phyloP scores from a whole-genome alignment of 2,797 vertebrate species.

The Cyclura pinguis region DNA sequence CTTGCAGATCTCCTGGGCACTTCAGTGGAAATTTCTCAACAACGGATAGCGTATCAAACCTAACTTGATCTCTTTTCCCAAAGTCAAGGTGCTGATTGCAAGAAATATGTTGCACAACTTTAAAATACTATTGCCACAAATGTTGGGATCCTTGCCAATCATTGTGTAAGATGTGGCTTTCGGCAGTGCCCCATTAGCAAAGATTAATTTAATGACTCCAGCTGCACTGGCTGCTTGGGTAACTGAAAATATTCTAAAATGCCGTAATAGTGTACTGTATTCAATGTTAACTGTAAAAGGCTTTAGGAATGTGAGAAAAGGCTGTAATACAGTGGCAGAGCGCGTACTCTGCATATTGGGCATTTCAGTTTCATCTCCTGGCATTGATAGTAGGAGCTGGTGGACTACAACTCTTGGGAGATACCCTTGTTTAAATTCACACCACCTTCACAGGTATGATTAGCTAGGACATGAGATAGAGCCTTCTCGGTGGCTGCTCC shows the following conservation, averaged over 20 bases:
- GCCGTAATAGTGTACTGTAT: neutral
- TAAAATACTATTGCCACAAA: constrained; percentile 19
- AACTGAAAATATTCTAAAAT: neutral
- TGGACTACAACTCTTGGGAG: too few relatives aligned
- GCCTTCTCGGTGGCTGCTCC: too few relatives aligned
- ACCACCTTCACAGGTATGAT: too few relatives aligned
- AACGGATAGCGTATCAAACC: neutral
- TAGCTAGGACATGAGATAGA: too few relatives aligned
- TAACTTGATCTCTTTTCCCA: constrained; percentile 38
- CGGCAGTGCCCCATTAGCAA: constrained; percentile 23
- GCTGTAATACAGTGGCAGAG: neutral
- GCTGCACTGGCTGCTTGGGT: neutral
- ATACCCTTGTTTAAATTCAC: too few relatives aligned
- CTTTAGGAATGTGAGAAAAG: neutral
- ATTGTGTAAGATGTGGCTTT: constrained; percentile 50
- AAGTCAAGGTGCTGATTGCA: constrained; percentile 48
- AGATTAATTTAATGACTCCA: constrained; percentile 53
- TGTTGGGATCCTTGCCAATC: constrained; percentile 54
- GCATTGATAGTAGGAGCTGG: neutral
- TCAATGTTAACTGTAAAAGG: neutral
- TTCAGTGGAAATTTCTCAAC: neutral
- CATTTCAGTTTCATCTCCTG: neutral
- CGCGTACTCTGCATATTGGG: too few relatives aligned
- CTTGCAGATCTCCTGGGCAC: neutral
- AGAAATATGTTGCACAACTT: constrained; percentile 38